Evolutionary conservation across 2,797 vertebrate species (phyloP), one percentile per base, ranked within the genome.

Genomic region (Mormyrus hasselquistii): DNA sequence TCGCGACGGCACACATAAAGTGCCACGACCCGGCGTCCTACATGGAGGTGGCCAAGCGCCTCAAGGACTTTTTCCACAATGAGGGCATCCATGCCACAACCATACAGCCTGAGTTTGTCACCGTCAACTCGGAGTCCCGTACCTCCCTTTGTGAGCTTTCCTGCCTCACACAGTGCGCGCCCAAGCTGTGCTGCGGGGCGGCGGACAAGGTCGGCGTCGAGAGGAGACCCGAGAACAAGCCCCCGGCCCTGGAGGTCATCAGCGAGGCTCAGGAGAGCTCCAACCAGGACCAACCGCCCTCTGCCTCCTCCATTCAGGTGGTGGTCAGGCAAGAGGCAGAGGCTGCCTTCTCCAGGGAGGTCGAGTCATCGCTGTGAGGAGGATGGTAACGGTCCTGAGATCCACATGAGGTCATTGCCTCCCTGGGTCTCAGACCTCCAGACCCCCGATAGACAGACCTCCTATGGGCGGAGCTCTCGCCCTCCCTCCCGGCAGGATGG

Each of bases 41-140:
- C 95, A 99, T 99, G 98, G 97, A 98, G 25, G 98, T 99, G 93
- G 99, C 98, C 65, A 99, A 99, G 91, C 97, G 96, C 91, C 98
- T 99, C 89, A 99, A 99, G 91, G 97, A 97, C 93, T 98, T 99
- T 92, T 99, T 99, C 90, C 99, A 99, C 0, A 91, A 99, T 0
- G 97, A 99, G 92, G 99, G 99, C 90, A 99, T 99, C 93, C 99
- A 99, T 0, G 98, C 99, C 84, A 99, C 99, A 10, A 99, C 99
- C 93, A 98, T 99, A 93, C 99, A 99, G 94, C 99, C 99, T 0
- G 99, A 99, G 93, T 99, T 99, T 25, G 97, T 98, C 94, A 98
- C 96, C 0, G 96, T 99, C 86, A 97, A 92, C 93, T 98, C 98
- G 0, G 97, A 97, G 90, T 96, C 97, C 0, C 96, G 96, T 0